phyloP scores from a whole-genome alignment of 2,888 invertebrate genomes.

The Callinectes sapidus region DNA sequence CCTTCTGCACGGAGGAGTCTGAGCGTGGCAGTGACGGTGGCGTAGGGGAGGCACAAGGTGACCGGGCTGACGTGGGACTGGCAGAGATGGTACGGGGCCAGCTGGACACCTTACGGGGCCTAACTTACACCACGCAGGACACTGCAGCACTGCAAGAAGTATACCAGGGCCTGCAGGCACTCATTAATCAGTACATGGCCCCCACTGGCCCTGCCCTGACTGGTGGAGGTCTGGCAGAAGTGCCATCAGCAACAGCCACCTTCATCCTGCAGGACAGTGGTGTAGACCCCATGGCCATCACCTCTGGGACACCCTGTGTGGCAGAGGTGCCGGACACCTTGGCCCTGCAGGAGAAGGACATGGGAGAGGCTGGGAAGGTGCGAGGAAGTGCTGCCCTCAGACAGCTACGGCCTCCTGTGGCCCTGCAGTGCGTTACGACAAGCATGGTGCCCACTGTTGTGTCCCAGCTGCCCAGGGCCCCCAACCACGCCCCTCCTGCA shows the following conservation, averaged over 20 bases:
- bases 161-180: slow-evolving; percentile 55
- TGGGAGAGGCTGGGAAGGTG: not conserved
- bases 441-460: slow-evolving; percentile 61
- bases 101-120: slow-evolving; percentile 50
- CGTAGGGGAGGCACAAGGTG: not conserved
- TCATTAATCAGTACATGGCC: slow-evolving; percentile 55
- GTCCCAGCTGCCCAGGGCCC: slow-evolving; percentile 50
- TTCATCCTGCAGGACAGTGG: slow-evolving; percentile 60
- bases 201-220: not conserved
- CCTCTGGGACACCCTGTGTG: not conserved
- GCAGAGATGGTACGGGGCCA: slow-evolving; percentile 60
- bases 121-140: slow-evolving; percentile 55
- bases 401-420: slow-evolving; percentile 52
- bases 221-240: slow-evolving; percentile 38
- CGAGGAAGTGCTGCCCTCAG: slow-evolving; percentile 28
- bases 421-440: slow-evolving; percentile 58
- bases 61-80: slow-evolving; percentile 36
- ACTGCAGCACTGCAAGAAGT: slow-evolving; percentile 45
- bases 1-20: slow-evolving; percentile 62
- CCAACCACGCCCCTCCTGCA: slow-evolving; percentile 36
- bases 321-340: slow-evolving; percentile 18
- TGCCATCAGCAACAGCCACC: slow-evolving; percentile 36
- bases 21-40: slow-evolving; percentile 46
- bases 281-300: slow-evolving; percentile 28
- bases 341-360: not conserved